Evolutionary conservation across 1,140 invertebrate species (phyloP).

Genomic region (Magallana gigas): DNA sequence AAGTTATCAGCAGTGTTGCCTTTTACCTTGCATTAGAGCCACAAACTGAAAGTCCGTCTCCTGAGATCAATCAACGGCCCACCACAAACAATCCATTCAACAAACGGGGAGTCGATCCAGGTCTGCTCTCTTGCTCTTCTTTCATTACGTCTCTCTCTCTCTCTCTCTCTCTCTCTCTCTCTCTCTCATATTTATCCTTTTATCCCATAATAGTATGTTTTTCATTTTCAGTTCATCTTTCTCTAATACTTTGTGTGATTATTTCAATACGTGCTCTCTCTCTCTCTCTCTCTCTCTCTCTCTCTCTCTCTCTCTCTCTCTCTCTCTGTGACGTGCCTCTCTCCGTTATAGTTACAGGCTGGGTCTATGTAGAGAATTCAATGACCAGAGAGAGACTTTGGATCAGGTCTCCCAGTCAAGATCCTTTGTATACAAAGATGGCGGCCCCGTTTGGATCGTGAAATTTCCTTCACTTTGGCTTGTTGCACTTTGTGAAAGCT

Average conservation of each 20-base stretch:
- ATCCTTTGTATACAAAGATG: background rate
- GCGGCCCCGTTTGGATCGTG: background rate
- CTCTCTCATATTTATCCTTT: background rate
- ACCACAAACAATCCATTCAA: background rate
- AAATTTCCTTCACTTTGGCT: no score
- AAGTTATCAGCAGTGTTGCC: background rate
- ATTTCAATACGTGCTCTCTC: background rate
- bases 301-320: background rate
- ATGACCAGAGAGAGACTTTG: background rate
- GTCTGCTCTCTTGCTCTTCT: background rate
- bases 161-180: background rate
- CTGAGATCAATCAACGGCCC: background rate
- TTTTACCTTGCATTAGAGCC: background rate
- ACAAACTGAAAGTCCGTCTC: background rate
- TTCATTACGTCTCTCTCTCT: no score
- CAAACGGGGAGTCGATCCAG: conserved; percentile 12
- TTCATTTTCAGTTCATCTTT: background rate
- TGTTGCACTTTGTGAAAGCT: no score
- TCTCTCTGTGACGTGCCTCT: background rate
- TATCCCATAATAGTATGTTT: background rate
- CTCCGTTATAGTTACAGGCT: background rate
- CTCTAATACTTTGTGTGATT: background rate
- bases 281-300: background rate
- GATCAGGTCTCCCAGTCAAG: background rate
- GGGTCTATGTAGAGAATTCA: background rate